Evolutionary conservation across 2,113 vertebrate species (phyloP).

Genomic region (Ctenomys sociabilis): DNA sequence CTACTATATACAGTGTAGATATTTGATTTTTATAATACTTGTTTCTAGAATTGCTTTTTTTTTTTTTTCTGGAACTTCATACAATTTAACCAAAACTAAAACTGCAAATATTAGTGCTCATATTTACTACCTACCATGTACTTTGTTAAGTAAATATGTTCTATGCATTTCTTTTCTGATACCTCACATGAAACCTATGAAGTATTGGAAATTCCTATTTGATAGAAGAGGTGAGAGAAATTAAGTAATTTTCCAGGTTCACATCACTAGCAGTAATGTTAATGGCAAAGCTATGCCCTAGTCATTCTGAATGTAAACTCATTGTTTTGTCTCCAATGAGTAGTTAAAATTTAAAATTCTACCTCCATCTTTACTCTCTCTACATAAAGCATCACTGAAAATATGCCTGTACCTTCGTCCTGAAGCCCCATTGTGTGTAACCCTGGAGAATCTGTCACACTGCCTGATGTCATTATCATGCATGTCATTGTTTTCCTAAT

Average conservation of each 20-base stretch:
- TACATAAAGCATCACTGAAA: background rate
- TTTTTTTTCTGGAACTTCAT: slow-evolving; percentile 31
- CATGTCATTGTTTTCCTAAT: background rate
- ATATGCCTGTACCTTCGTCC: background rate
- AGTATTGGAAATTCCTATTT: background rate
- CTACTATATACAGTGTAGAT: background rate
- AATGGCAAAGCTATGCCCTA: background rate
- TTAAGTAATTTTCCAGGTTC: background rate
- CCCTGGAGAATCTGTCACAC: background rate
- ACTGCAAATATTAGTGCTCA: background rate
- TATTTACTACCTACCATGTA: background rate
- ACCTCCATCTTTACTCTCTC: background rate
- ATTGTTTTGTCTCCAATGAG: background rate
- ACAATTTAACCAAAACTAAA: slow-evolving; percentile 6
- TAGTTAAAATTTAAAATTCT: slow-evolving; percentile 14
- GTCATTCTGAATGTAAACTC: background rate
- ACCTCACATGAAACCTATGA: background rate
- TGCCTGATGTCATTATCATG: background rate
- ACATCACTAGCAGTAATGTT: background rate
- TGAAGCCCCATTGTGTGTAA: background rate
- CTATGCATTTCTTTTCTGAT: slow-evolving; percentile 10
- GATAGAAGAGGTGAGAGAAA: slow-evolving; percentile 8
- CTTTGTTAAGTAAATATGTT: background rate
- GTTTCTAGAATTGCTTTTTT: background rate
- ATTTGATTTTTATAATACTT: background rate